Conservation (phyloP, 1,140 invertebrate species). For the Drosophila aff. region DNA sequence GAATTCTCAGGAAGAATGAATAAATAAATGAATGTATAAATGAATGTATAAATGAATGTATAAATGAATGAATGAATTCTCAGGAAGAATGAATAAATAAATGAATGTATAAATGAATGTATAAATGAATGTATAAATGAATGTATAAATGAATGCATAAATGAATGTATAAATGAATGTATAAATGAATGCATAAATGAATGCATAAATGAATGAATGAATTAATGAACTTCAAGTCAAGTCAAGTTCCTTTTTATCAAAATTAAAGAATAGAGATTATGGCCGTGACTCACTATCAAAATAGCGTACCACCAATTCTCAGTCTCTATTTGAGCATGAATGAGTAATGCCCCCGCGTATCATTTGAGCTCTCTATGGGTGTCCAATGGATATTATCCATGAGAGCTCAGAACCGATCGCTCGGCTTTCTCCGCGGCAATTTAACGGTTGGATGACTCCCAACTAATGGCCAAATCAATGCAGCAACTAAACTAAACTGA, state of each 20-base stretch:
- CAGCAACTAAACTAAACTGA: conserved; percentile 13
- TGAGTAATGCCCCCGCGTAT: conserved; percentile 12
- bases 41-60: not conserved
- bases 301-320: not conserved
- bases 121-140: no score
- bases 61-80: no score
- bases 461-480: conserved; percentile 39
- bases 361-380: not conserved
- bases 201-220: not conserved
- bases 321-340: not conserved
- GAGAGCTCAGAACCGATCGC: conserved; percentile 10
- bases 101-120: no score
- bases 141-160: no score
- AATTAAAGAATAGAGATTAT: not conserved
- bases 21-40: no score
- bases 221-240: not conserved
- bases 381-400: not conserved
- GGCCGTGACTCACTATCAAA: conserved; percentile 7
- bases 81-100: no score
- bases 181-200: no score
- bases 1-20: no score
- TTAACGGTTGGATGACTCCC: conserved; percentile 15
- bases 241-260: not conserved
- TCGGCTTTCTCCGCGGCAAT: conserved; percentile 31
- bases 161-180: no score